Base-by-base conservation (phyloP, 1,140 invertebrate species). In the Pseudomyrmex sp. region DNA sequence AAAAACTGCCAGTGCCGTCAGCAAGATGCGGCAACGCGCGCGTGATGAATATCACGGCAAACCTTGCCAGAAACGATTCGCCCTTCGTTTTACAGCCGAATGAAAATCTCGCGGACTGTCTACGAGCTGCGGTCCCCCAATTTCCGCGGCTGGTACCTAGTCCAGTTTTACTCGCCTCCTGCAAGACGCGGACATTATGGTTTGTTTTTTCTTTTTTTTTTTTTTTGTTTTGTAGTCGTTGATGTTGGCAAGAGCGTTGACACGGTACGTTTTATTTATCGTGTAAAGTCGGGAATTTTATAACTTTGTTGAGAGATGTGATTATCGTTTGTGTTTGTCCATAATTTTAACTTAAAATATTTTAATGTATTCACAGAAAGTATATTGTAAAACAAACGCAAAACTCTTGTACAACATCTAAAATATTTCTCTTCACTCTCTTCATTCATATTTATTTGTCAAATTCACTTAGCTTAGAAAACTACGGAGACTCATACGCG, bases 1-100 rank as follows among this genome's bases (percentile, higher is more conserved):
- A 90, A 91, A 91, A 87, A 87, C 69, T 77, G 44, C 44, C 61
- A 48, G 26, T 63, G 10, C 20, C n/a, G 13, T 58, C 61, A 59
- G 50, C 54, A 79, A 76, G 44, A 48, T 0, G 58, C 2, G 2
- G 54, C 59, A 15, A 59, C 20, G 26, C 44, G 58, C 58, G 23
- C 23, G n/a, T 20, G 58, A 62, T 15, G 46, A 74, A 82, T 62
- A 75, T 82, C 69, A n/a, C 15, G 35, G 5, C 35, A 35, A 35
- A 35, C 44, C 59, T n/a, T 52, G 48, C 12, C 59, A 26, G 44
- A 70, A 82, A 20, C 26, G 58, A 26, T 52, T 3, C 12, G 26
- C 3, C 8, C 26, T 66, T 26, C 20, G 18, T 62, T 58, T 79
- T 59, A 62, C 26, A 23, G 12, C n/a, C 35, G 44, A 65, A n/a